Base-by-base conservation (phyloP, 2,797 vertebrate genomes). In the Phalloptychus januarius region DNA sequence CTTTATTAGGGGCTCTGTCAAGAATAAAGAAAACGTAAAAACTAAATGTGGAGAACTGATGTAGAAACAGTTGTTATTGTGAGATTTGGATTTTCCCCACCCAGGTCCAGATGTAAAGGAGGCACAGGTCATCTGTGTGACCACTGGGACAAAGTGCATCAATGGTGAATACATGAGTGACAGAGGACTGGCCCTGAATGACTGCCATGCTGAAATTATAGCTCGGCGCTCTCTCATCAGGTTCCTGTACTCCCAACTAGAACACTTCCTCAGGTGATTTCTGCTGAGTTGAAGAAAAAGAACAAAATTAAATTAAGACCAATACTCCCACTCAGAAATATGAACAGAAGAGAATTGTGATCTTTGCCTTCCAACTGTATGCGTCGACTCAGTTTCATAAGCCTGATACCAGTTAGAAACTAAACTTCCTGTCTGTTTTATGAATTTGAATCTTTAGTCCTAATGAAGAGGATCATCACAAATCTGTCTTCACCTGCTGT, bases 151-250 rank as follows among this genome's bases (percentile, higher is more conserved):
- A 1, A 99, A 99, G 78, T 99, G 98, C 79, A 98, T 99, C 83
- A 97, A 97, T 4, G 97, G 97, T 11, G 98, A 99, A 91, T 98
- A 99, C 89, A 98, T 97, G 97, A 99, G 98, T 0, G 97, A 98
- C 75, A 95, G 96, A 16, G 98, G 98, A 72, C 94, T 99, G 69
- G 98, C 97, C 0, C 89, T 99, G 33, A 99, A 99, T 0, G 98
- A 99, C 89, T 99, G 98, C 92, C 98, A 99, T 0, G 98, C 98
- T 0, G 98, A 99, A 93, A 97, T 99, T 65, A 93, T 99, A 46
- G 95, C 97, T 31, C 97, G 98, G 0, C 93, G 98, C 45, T 97
- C 97, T 5, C 95, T 99, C 86, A 92, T 99, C 83, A 92, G 98
- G 77, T 99, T 97, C 86, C 96, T 99, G 2, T 99, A 98, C 80